Evolutionary conservation across 35 echinoderm and acorn worm genomes (phyloP), one percentile per base, ranked within the genome.

Genomic region (Amphiura filiformis): DNA sequence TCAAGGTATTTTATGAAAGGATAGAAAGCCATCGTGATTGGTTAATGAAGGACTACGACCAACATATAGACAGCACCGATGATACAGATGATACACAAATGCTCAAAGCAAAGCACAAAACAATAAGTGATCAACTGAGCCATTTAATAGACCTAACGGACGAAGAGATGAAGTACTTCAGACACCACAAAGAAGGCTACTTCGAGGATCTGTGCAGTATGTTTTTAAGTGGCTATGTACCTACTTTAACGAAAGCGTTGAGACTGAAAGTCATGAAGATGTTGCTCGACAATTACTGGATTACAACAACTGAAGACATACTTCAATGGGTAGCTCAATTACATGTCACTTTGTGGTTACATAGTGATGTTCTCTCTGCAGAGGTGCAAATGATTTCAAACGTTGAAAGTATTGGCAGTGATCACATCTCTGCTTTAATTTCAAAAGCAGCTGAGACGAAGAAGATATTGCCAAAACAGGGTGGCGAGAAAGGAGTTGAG

Each of bases 381-480:
- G 34, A 87, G 31, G 23, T 87, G 0, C 85, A 87, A 65, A 65
- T 87, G 64, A 31, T 87, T 23, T 37, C 64, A 57, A 87, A 22
- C 35, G 37, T 75, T 28, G 40, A 65, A 22, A 65, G 65, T 12
- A 44, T 34, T 0, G 75, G 38, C 44, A 13, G 32, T 39, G 32
- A 31, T n/a, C n/a, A 35, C 23, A 36, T 11, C 40, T 26, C 33
- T 87, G 4, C 5, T 0, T 18, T 0, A 22, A 37, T 17, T 86
- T 0, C 7, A 31, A 49, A 30, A 28, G 20, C 12, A n/a, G 36
- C 2, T 49, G 37, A n/a, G n/a, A n/a, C n/a, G 80, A 82, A 23
- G 61, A 30, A 30, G 9, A 4, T 70, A 22, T 28, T 81, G 35
- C 30, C 33, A 41, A 39, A 14, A 36, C 82, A 13, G 61, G 23